Base-by-base conservation (phyloP, 2,888 invertebrate species). In the Trisateles emortualis region DNA sequence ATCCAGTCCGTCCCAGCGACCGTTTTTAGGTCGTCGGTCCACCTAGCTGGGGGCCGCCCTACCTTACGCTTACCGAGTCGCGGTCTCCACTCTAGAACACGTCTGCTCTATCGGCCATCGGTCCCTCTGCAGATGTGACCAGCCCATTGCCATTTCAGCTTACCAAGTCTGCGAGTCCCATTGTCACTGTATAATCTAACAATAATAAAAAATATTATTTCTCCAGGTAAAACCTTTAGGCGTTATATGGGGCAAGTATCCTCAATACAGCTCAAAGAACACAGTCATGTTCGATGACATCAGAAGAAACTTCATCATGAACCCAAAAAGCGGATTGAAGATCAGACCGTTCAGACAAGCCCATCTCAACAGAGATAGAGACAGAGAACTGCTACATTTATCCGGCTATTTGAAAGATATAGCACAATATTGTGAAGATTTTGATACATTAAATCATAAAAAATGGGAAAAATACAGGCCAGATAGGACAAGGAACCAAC, bases 221-320 rank as follows among this genome's bases (percentile, higher is more conserved):
- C n/a, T 84, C 10, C 87, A 97, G 96, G 96, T 97, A 0, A 99
- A 99, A 92, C 99, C 99, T 0, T 90, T 99, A 51, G 98, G 98
- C 4, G 97, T 99, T 0, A 98, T 99, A 62, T 99, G 99, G 99
- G 99, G 98, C 10, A 97, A 98, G 79, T 99, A 95, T 80, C 94
- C 96, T 0, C 97, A 98, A 79, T 99, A 97, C 87, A 96, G 95
- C 41, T 92, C 96, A 0, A 96, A 96, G 79, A 99, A 99, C 84
- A 99, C 99, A 0, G 98, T 99, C 61, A 99, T 99, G 99, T 97
- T 99, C 75, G 99, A 99, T 80, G 99, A 99, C 77, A 96, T 99
- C 32, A 93, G 98, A 48, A 94, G 98, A 69, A 99, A 99, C 87
- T 99, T 99, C 78, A 95, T 99, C 32, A 99, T 99, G 99, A 99